A percentile compares a stretch with the other conserved stretches of the same genome.
These are phyloP conservation scores for Marronus borbonicus DNA, from an alignment of 2,888 invertebrate genomes.

Conservation along the genomic window DNA sequence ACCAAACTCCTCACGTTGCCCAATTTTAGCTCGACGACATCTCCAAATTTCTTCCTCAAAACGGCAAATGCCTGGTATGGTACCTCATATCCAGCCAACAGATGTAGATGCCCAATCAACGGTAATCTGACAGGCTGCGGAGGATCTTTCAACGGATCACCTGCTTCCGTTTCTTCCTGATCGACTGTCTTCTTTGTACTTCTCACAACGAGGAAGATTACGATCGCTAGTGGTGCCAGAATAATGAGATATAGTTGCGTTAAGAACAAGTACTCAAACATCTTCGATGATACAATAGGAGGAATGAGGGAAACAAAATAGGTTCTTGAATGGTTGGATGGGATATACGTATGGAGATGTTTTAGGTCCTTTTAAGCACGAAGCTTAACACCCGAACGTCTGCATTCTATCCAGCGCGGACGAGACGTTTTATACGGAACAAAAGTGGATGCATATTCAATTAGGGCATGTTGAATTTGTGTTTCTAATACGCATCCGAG, in stretches of 20 bases:
- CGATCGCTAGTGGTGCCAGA: background rate
- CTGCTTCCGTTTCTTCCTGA: background rate
- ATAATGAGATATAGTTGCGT: conserved; percentile 6
- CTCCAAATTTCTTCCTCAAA: conserved; percentile 72
- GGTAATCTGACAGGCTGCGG: conserved; percentile 74
- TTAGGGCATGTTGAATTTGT: conserved; percentile 27
- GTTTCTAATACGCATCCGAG: conserved; percentile 34
- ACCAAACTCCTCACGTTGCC: conserved; percentile 74
- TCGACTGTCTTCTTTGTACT: background rate
- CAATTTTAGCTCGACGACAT: conserved; percentile 73
- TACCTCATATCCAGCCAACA: conserved; percentile 74
- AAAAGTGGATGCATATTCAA: conserved; percentile 38
- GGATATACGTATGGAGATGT: background rate
- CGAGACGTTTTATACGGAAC: conserved; percentile 22
- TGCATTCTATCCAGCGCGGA: conserved; percentile 2
- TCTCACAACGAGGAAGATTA: background rate
- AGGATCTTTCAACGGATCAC: conserved; percentile 64
- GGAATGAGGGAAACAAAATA: no score
- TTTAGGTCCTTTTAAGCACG: background rate
- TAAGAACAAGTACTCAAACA: conserved; percentile 1
- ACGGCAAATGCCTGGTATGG: conserved; percentile 76
- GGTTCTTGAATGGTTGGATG: background rate
- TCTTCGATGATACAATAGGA: background rate
- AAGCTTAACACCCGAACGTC: conserved; percentile 7
- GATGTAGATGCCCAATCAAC: conserved; percentile 74